These are phyloP conservation scores for Zelleria hepariella DNA, from an alignment of 2,888 invertebrate species.

Conservation along the genomic window DNA sequence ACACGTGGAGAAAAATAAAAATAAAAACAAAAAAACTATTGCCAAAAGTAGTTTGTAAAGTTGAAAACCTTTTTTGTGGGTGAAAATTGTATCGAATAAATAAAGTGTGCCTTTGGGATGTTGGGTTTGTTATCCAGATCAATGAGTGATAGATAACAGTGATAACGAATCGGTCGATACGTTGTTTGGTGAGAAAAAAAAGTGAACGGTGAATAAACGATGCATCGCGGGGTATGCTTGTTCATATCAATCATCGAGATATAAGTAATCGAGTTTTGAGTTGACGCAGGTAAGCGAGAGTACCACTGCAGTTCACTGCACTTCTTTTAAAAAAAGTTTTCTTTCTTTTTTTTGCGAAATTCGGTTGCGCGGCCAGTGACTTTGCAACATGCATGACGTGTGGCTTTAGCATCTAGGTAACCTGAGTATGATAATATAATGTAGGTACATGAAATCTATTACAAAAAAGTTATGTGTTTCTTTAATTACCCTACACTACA, in stretches of 20 bases:
- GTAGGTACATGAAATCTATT: no score
- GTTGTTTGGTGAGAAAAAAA: slow-evolving; percentile 24
- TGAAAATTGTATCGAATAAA: not conserved
- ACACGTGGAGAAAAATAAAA: not conserved
- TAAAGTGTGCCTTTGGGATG: not conserved
- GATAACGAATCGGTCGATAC: slow-evolving; percentile 39
- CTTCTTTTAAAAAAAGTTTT: slow-evolving; percentile 14
- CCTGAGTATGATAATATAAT: not conserved
- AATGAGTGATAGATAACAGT: slow-evolving; percentile 19
- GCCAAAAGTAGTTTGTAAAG: not conserved
- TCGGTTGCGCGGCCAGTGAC: slow-evolving; percentile 32
- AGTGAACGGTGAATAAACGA: slow-evolving; percentile 31
- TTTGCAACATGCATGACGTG: slow-evolving; percentile 17
- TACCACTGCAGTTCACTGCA: no score
- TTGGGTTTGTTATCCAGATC: not conserved
- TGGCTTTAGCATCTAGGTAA: not conserved
- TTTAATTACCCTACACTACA: not conserved
- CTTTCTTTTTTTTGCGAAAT: slow-evolving; percentile 22
- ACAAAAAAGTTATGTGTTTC: not conserved
- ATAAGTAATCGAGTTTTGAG: slow-evolving; percentile 49
- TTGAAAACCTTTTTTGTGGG: not conserved
- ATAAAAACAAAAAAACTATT: not conserved
- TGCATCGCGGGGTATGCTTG: slow-evolving; percentile 30
- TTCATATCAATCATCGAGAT: slow-evolving; percentile 36
- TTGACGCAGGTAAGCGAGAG: slow-evolving; percentile 51